These are phyloP conservation scores for Haemorhous mexicanus DNA, from an alignment of 2,113 vertebrate species.

Conservation along the genomic window DNA sequence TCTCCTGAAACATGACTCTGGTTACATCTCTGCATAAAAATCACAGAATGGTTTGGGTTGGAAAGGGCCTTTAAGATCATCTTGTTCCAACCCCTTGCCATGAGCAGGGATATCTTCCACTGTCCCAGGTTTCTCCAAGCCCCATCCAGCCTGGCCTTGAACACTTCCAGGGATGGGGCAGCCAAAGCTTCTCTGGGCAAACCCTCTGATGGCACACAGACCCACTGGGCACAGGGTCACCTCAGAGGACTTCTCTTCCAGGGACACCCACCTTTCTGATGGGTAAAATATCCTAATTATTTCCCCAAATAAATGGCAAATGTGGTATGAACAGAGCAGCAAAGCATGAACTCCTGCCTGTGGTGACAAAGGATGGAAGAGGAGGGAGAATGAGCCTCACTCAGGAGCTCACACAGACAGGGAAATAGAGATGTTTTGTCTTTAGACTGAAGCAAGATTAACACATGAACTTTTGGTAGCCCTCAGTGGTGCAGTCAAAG, in stretches of 20 bases:
- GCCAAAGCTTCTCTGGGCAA: not conserved
- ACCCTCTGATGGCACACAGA: too few relatives aligned
- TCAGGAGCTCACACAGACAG: not conserved
- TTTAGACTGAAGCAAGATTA: not conserved
- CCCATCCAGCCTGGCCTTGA: rapidly evolving
- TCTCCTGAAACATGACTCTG: not conserved
- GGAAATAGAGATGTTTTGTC: not conserved
- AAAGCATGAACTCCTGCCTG: not conserved
- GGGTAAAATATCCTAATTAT: not conserved
- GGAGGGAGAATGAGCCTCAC: not conserved
- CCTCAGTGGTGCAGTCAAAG: conserved; percentile 1
- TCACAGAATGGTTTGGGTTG: not conserved
- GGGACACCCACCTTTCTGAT: not conserved
- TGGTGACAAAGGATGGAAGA: not conserved
- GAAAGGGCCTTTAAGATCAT: not conserved
- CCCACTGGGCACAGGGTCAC: not conserved
- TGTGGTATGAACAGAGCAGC: not conserved
- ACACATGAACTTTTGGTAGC: not conserved
- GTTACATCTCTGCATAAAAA: not conserved
- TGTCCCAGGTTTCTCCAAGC: not conserved
- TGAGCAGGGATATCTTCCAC: not conserved
- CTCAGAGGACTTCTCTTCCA: not conserved
- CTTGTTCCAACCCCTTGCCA: rapidly evolving
- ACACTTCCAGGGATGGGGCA: not conserved
- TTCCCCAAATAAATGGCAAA: not conserved